phyloP scores from a whole-genome alignment of 2,113 vertebrate genomes.

The Ursus arctos region DNA sequence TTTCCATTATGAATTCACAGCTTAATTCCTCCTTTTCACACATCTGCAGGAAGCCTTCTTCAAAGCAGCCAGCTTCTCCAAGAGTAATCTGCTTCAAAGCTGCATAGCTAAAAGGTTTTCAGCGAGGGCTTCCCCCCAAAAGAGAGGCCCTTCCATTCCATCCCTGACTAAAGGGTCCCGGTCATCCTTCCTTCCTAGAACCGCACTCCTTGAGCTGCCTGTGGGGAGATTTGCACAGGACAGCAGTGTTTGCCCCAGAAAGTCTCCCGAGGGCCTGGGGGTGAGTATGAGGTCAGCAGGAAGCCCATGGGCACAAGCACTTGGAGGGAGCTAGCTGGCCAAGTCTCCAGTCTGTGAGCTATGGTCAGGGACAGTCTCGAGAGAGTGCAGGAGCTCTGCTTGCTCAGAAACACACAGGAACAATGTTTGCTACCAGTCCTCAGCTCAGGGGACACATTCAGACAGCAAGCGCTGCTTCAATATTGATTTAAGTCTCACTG shows the following conservation, averaged over 20 bases:
- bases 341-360: not conserved
- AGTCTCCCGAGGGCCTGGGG: not conserved
- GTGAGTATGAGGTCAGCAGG: not conserved
- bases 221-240: not conserved
- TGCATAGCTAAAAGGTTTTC: not conserved
- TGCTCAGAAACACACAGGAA: not conserved
- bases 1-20: slow-evolving; percentile 24
- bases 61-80: not conserved
- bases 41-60: not conserved
- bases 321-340: not conserved
- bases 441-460: not conserved
- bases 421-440: not conserved
- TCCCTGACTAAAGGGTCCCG: not conserved
- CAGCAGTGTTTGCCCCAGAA: not conserved
- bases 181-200: not conserved
- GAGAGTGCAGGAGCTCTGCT: not conserved
- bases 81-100: not conserved
- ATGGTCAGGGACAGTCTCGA: not conserved
- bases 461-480: not conserved
- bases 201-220: not conserved
- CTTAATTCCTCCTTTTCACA: slow-evolving; percentile 38
- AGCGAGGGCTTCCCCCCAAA: not conserved
- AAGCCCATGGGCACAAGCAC: not conserved
- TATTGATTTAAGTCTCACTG: not conserved
- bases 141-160: not conserved